Evolutionary conservation across 2,888 invertebrate species (phyloP), one percentile per base, ranked within the genome.

Genomic region (Hirtodrosophila alboralis): DNA sequence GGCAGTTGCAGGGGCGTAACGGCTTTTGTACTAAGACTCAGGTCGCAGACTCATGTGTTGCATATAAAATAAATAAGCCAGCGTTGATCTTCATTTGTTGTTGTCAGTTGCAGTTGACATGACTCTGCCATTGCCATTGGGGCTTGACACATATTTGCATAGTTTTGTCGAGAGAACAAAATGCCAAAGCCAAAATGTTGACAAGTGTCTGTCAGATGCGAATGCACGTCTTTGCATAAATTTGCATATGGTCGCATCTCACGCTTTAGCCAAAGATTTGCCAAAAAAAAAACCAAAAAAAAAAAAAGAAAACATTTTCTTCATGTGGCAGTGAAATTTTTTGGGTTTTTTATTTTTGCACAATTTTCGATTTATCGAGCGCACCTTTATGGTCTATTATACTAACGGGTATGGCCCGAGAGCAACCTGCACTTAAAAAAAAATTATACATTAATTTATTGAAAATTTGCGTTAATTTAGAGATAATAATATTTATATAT

Each of bases 311-410:
- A 23, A 64, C 38, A 71, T 68, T 52, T 44, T 49, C 45, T 33
- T 45, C 44, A 56, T 47, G 60, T 14, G 52, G 43, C 44, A 75
- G 75, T 63, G 71, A 74, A 74, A 74, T 67, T 66, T 69, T 60
- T 44, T 61, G 3, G 18, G 23, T 51, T 21, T 71, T 47, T 38
- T 53, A 41, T 21, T 45, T 57, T 57, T 7, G 31, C 7, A 5
- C 23, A 34, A 27, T 34, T 21, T 48, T 36, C 16, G 16, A 51
- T 56, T 49, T 72, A 65, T 61, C 14, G 56, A 84, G 84, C 79
- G 77, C 79, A 79, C 79, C 84, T 84, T 84, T 79, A 79, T 79
- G 84, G 84, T 80, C 79, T 81, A 79, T 79, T 79, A 84, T 79
- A 70, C 81, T 84, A 79, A 79, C 79, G 79, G 79, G 84, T 84